Base-by-base conservation (phyloP, 2,888 invertebrate species). In the Tenodera sinensis region DNA sequence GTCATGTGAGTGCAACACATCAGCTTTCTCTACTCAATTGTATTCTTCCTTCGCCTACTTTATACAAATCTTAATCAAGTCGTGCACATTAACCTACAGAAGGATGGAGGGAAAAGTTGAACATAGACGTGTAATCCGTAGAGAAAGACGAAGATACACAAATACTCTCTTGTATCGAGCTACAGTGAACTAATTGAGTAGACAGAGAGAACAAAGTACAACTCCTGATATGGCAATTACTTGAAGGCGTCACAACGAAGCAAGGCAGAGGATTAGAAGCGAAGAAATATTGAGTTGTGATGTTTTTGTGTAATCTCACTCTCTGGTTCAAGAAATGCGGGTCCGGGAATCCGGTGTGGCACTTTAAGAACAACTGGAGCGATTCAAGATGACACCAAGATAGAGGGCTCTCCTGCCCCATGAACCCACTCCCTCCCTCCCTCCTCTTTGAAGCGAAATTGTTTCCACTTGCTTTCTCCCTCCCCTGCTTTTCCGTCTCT, bases 281-380 rank as follows among this genome's bases (percentile, higher is more conserved):
- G 20, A 71, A 71, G 54, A 71, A 71, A 71, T 71, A 71, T 71
- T 71, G 54, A 20, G 54, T 71, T 71, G 54, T 71, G 54, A 71
- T 71, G 54, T 71, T 71, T 71, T 71, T 71, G 54, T 71, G 54
- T 71, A 71, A 71, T 71, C 54, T 71, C 54, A 20, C 54, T 20
- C 54, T 71, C 25, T 71, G 15, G 54, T 8, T 71, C 54, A 30
- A 86, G 86, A 86, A 86, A 25, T 47, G 85, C 27, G 28, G 86
- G 28, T 25, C 28, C 28, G 15, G 20, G 27, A 25, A 28, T 28
- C 20, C 25, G 86, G 81, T 15, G 81, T 81, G 86, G 81, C 81
- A 86, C 86, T 86, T 85, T 81, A 86, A 86, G 86, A 86, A 86
- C 86, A 86, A 86, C 47, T 86, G 28, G 81, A 28, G 28, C 81